phyloP scores from a whole-genome alignment of 2,113 vertebrate species.

The Spheniscus mendiculus region DNA sequence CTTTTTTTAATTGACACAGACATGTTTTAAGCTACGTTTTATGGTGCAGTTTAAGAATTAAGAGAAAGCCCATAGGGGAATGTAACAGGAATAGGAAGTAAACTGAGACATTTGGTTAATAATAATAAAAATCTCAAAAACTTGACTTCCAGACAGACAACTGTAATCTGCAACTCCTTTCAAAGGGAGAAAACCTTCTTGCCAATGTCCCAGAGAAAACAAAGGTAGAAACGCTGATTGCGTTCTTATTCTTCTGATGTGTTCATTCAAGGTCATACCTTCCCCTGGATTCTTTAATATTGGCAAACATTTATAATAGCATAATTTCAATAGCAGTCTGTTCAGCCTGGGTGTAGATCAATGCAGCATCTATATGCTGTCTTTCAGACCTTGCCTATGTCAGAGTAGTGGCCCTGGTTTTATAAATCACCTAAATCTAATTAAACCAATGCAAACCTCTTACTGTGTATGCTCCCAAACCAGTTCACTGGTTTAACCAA shows the following conservation, averaged over 20 bases:
- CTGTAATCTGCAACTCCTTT: neutral
- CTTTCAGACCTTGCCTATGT: constrained; percentile 34
- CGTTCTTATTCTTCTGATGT: constrained; percentile 32
- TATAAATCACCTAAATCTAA: constrained; percentile 53
- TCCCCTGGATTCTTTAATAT: constrained; percentile 20
- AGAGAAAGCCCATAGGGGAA: neutral
- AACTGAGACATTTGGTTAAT: neutral
- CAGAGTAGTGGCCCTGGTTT: constrained; percentile 20
- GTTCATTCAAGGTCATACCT: constrained; percentile 51
- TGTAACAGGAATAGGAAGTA: neutral
- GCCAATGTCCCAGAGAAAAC: neutral
- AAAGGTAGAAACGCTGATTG: constrained; percentile 16
- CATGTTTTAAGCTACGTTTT: neutral
- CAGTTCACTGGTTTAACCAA: constrained; percentile 24
- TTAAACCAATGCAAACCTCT: constrained; percentile 55
- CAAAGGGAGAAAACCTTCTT: neutral
- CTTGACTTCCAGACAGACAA: neutral
- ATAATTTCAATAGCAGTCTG: constrained; percentile 1
- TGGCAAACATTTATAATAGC: constrained; percentile 25
- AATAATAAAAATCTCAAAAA: constrained; percentile 11
- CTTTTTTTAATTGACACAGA: neutral
- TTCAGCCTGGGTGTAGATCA: neutral
- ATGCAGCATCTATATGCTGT: neutral
- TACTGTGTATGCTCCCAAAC: constrained; percentile 14
- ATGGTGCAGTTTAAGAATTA: neutral